Conservation (phyloP, 2,888 invertebrate genomes). For the Parnassius orleans region DNA sequence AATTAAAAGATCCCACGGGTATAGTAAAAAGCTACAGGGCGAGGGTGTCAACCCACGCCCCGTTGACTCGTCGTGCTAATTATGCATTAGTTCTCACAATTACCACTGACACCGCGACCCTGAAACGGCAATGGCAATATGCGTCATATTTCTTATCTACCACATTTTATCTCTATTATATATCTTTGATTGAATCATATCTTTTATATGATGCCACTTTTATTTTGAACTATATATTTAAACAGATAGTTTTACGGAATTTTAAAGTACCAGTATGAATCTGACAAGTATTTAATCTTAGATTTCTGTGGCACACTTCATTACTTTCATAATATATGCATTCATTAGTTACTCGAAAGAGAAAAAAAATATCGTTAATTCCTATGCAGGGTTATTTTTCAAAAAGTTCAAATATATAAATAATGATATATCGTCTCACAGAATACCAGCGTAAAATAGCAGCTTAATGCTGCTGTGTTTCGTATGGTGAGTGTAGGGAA, state of each 20-base stretch:
- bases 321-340: too few relatives aligned
- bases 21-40: conserved; percentile 50
- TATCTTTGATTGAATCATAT: background rate
- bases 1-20: conserved; percentile 76
- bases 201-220: background rate
- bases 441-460: too few relatives aligned
- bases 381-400: too few relatives aligned
- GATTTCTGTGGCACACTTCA: too few relatives aligned
- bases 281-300: too few relatives aligned
- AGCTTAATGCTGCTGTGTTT: too few relatives aligned
- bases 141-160: conserved; percentile 19
- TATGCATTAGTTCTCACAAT: conserved; percentile 79
- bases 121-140: conserved; percentile 32
- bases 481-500: too few relatives aligned
- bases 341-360: too few relatives aligned
- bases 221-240: background rate
- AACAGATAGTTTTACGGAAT: background rate
- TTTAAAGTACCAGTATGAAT: background rate
- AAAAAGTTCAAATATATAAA: too few relatives aligned
- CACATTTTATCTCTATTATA: conserved; percentile 12
- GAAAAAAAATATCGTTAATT: too few relatives aligned
- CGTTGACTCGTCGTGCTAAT: conserved; percentile 71
- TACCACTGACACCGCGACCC: conserved; percentile 51
- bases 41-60: conserved; percentile 71
- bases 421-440: too few relatives aligned